These are phyloP conservation scores for Geophilus truncorum DNA, from an alignment of 2,888 invertebrate species.

Conservation along the genomic window DNA sequence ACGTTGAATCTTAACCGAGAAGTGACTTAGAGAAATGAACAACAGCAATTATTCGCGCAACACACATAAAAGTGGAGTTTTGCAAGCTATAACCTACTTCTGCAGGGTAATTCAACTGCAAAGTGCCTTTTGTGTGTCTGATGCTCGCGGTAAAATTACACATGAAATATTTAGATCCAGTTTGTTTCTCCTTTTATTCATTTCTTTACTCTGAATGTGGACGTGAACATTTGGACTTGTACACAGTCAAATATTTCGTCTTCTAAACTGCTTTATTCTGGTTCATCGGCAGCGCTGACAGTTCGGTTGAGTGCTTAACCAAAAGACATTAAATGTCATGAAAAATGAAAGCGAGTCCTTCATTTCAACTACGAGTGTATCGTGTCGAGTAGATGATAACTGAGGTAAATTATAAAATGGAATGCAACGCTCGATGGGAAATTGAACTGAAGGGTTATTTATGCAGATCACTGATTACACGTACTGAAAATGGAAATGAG, in stretches of 20 bases:
- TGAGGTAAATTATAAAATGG: not conserved
- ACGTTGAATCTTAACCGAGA: not conserved
- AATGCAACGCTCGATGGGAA: not conserved
- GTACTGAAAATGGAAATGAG: not conserved
- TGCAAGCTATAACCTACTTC: not conserved
- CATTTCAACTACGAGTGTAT: not conserved
- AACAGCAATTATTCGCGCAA: not conserved
- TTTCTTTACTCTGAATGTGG: not conserved
- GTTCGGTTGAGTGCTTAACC: constrained; percentile 1
- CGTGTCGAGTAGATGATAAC: not conserved
- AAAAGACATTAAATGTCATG: not conserved
- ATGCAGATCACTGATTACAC: not conserved
- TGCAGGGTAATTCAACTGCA: not conserved
- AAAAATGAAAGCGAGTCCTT: not conserved
- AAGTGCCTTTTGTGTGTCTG: not conserved
- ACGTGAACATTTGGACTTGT: not conserved
- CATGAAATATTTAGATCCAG: constrained; percentile 9
- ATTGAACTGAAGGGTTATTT: not conserved
- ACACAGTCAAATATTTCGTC: too few relatives aligned
- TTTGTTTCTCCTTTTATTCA: not conserved
- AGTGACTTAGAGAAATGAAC: not conserved
- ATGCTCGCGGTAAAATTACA: not conserved
- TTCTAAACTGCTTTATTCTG: not conserved
- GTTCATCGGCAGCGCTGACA: not conserved
- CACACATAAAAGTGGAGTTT: not conserved